phyloP scores from a whole-genome alignment of 2,888 invertebrate genomes.

The Hartigia nigra region DNA sequence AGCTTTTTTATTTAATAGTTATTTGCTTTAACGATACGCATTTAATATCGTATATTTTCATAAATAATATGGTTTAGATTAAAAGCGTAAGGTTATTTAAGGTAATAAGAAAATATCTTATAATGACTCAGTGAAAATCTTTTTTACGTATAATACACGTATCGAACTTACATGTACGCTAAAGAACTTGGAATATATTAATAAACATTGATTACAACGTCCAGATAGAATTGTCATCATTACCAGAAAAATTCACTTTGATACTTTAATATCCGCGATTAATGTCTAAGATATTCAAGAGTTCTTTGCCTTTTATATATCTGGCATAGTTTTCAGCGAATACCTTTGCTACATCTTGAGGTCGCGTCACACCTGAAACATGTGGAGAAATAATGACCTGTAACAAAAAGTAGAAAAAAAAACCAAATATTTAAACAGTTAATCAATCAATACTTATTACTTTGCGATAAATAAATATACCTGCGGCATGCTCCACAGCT shows the following conservation, averaged over 20 bases:
- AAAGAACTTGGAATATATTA: not conserved
- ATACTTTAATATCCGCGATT: conserved; percentile 62
- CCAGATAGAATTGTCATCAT: not conserved
- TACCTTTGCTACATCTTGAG: conserved; percentile 65
- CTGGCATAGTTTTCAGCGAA: conserved; percentile 66
- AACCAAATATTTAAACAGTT: not conserved
- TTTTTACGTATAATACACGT: not conserved
- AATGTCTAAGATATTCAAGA: conserved; percentile 62
- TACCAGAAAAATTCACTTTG: not conserved
- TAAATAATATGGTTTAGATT: not conserved
- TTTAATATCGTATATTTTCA: not conserved
- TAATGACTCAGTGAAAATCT: not conserved
- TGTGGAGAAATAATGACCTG: conserved; percentile 68
- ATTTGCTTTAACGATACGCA: not conserved
- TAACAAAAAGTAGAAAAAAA: conserved; percentile 31
- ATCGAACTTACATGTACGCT: not conserved
- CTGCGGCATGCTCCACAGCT: conserved; percentile 68
- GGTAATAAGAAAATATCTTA: not conserved
- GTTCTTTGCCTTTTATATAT: conserved; percentile 57
- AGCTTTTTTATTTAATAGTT: not conserved
- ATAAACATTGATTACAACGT: not conserved
- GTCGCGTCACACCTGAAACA: conserved; percentile 61
- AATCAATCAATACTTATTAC: conserved; percentile 7
- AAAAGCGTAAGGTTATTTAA: not conserved
- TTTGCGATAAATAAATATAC: conserved; percentile 47